These are phyloP conservation scores for Fratercula arctica DNA, from an alignment of 2,797 vertebrate genomes.

Conservation along the genomic window DNA sequence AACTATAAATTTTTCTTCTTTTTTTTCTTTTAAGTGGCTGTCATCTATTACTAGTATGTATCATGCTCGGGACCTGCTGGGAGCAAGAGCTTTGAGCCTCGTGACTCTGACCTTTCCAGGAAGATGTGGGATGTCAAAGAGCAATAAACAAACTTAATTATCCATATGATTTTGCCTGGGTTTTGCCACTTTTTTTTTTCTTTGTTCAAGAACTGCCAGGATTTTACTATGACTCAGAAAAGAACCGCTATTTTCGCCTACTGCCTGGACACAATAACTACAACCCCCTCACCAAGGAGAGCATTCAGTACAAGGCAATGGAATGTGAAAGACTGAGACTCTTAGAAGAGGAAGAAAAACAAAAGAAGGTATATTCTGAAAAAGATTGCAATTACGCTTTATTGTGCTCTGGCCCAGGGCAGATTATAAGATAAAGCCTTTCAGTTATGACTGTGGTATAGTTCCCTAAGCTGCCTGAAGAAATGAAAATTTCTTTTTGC, in stretches of 20 bases:
- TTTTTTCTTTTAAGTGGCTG: not conserved
- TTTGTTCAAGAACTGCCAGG: slow-evolving; percentile 87
- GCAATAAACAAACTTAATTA: not conserved
- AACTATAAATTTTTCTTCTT: not conserved
- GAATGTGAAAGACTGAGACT: slow-evolving; percentile 85
- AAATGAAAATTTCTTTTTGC: not conserved
- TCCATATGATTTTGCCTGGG: not conserved
- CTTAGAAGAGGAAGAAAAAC: slow-evolving; percentile 86
- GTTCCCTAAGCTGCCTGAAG: not conserved
- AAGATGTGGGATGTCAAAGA: not conserved
- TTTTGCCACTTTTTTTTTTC: not conserved
- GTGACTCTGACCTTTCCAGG: not conserved
- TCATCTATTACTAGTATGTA: not conserved
- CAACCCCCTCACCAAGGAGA: slow-evolving; percentile 92
- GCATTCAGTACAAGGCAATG: slow-evolving; percentile 82
- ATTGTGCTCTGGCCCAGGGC: not conserved
- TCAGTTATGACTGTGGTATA: not conserved
- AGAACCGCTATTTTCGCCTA: slow-evolving; percentile 95
- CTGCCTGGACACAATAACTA: slow-evolving; percentile 96
- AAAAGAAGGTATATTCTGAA: slow-evolving; percentile 79
- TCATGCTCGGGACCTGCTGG: not conserved
- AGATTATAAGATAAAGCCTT: not conserved
- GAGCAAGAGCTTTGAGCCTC: not conserved
- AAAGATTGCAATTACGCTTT: not conserved
- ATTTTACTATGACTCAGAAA: slow-evolving; percentile 95